Evolutionary conservation across 1,140 invertebrate genomes (phyloP), one percentile per base, ranked within the genome.

Genomic region (Dolichoris vasculosae): DNA sequence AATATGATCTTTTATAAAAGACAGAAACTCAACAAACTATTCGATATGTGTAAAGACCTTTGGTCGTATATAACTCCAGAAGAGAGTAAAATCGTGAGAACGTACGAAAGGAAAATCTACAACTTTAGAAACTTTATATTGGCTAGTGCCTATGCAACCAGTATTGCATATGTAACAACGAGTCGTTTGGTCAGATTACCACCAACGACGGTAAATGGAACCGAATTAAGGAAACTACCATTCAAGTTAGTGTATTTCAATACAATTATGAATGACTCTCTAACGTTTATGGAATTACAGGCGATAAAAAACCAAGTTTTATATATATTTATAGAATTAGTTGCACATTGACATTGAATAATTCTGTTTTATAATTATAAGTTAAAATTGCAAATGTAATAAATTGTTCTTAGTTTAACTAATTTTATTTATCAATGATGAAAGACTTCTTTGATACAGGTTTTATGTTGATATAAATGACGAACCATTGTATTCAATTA

Each of bases 161-260:
- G n/a, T 7, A n/a, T 40, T 2, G 3, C 40, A 11, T 84, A 55
- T 35, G 79, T 79, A 17, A 9, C 38, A 1, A 79, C 43, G 3
- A 13, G 40, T 9, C 2, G 17, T 1, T 69, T 59, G 3, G 46
- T 80, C 0, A 69, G 23, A 43, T 11, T 40, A 26, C 76, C 76
- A 26, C 15, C 40, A 15, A 1, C 23, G 0, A 63, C 15, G 15
- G 30, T 8, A 2, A 83, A 67, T 76, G 73, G 59, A 6, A 77
- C 82, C 4, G 38, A 30, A 38, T 11, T 15, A 13, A 83, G 40
- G n/a, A n/a, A 20, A 0, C 11, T 83, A 30, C 82, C 82, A n/a
- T 83, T 83, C 73, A 82, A 23, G 67, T 78, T 23, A 9, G 30
- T 59, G n/a, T n/a, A n/a, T n/a, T n/a, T n/a, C n/a, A n/a, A n/a